Evolutionary conservation across 2,113 vertebrate genomes (phyloP).

Genomic region (Cheirogaleus medius): DNA sequence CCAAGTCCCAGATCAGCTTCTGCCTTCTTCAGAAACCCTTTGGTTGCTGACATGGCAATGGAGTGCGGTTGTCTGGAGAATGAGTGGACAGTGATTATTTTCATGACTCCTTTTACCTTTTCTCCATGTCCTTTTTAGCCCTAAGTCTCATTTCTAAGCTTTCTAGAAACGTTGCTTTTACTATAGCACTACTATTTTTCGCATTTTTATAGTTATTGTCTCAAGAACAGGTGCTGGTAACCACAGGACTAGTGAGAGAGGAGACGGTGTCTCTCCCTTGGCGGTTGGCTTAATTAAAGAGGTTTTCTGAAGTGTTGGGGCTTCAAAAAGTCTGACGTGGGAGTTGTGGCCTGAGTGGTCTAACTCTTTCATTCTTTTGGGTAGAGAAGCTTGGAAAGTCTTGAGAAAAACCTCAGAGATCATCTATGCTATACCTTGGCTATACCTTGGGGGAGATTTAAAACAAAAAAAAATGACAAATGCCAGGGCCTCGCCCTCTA

Average conservation of each 20-base stretch:
- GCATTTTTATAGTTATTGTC: not conserved
- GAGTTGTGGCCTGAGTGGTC: not conserved
- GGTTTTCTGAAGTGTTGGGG: not conserved
- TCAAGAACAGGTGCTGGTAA: not conserved
- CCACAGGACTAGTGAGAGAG: not conserved
- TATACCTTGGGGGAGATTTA: not conserved
- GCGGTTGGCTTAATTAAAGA: not conserved
- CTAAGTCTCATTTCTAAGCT: not conserved
- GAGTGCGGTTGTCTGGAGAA: not conserved
- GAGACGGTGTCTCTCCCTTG: not conserved
- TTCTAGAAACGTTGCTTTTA: slow-evolving; percentile 32
- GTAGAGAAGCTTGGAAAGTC: not conserved
- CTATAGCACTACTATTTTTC: not conserved
- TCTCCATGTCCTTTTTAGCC: not conserved
- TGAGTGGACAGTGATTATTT: not conserved
- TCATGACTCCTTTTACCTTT: not conserved
- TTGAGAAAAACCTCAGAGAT: not conserved
- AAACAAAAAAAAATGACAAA: not conserved
- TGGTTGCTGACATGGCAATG: not conserved
- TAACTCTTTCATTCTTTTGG: not conserved
- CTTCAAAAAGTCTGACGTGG: not conserved
- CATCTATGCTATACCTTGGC: not conserved
- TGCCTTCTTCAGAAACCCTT: not conserved
- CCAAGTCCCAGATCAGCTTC: not conserved
- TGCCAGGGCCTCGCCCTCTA: not conserved